Evolutionary conservation across 2,888 invertebrate genomes (phyloP).

Genomic region (Chrysolina americana): DNA sequence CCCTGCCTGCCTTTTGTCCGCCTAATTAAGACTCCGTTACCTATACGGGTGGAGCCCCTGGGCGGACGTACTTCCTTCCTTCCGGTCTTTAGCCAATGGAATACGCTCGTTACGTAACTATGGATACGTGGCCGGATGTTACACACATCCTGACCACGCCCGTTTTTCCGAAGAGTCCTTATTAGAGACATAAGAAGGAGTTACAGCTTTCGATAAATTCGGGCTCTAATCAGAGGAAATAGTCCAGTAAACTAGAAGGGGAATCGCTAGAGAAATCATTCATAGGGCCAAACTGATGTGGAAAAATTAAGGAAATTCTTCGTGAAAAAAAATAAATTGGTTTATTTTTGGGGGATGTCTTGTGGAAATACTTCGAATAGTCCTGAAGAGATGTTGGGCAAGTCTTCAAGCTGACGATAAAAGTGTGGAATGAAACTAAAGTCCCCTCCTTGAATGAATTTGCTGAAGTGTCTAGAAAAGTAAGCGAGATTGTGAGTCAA

Average conservation of each 20-base stretch:
- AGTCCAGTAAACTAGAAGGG: background rate
- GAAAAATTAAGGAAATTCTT: background rate
- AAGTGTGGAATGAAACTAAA: too few species aligned
- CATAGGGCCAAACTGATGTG: background rate
- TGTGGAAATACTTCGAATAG: too few species aligned
- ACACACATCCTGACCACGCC: conserved; percentile 33
- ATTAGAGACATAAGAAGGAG: conserved; percentile 43
- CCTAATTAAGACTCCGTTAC: conserved; percentile 46
- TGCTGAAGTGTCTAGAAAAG: too few species aligned
- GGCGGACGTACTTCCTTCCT: conserved; percentile 64
- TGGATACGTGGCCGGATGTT: conserved; percentile 58
- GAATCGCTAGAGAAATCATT: background rate
- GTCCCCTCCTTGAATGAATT: too few species aligned
- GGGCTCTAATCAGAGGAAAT: conserved; percentile 18
- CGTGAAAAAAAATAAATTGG: background rate
- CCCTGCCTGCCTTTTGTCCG: conserved; percentile 41
- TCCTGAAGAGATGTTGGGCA: too few species aligned
- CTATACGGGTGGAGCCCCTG: conserved; percentile 54
- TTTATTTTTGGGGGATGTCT: too few species aligned
- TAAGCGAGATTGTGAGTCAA: too few species aligned
- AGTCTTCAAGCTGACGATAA: too few species aligned
- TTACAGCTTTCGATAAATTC: conserved; percentile 41
- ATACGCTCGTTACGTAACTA: conserved; percentile 60
- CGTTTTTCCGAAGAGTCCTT: conserved; percentile 31
- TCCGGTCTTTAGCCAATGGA: conserved; percentile 65